Conservation (phyloP, 2,888 invertebrate genomes). For the Kuschelorhynchus macadamiae region DNA sequence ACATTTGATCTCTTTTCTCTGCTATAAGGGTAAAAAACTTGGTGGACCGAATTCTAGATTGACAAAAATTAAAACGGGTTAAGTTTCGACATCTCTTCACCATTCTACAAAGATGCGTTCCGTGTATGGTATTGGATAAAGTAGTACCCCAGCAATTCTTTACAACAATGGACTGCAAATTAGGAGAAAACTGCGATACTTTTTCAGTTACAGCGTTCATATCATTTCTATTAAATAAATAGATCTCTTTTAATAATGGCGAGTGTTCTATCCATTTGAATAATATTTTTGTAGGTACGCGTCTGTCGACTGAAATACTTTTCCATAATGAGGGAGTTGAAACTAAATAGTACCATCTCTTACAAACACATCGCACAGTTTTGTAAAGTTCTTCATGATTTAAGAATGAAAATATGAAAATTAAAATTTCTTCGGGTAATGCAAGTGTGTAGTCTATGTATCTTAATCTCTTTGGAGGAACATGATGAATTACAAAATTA, state of each 20-base stretch:
- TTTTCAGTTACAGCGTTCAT: slow-evolving; percentile 49
- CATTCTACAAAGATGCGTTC: slow-evolving; percentile 50
- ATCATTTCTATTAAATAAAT: slow-evolving; percentile 49
- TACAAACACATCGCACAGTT: slow-evolving; percentile 52
- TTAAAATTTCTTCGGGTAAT: slow-evolving; percentile 55
- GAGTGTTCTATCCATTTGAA: slow-evolving; percentile 55
- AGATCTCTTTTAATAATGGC: slow-evolving; percentile 52
- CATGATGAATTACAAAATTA: too few species aligned
- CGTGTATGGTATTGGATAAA: slow-evolving; percentile 42
- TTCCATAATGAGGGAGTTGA: slow-evolving; percentile 54
- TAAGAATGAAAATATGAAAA: slow-evolving; percentile 55
- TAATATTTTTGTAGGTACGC: slow-evolving; percentile 52
- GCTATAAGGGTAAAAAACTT: slow-evolving; percentile 54
- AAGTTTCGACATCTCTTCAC: slow-evolving; percentile 53
- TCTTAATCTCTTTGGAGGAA: slow-evolving; percentile 41
- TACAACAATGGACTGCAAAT: slow-evolving; percentile 49
- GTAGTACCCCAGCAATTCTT: slow-evolving; percentile 50
- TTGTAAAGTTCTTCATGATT: slow-evolving; percentile 51
- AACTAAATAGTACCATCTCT: slow-evolving; percentile 53
- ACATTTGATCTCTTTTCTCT: background rate
- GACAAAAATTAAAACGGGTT: slow-evolving; percentile 50
- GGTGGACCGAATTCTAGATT: slow-evolving; percentile 52
- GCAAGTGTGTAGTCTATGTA: slow-evolving; percentile 39
- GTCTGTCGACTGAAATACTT: slow-evolving; percentile 49
- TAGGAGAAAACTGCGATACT: slow-evolving; percentile 47